phyloP scores from a whole-genome alignment of 2,797 vertebrate genomes.

The Takifugu ocellatus region DNA sequence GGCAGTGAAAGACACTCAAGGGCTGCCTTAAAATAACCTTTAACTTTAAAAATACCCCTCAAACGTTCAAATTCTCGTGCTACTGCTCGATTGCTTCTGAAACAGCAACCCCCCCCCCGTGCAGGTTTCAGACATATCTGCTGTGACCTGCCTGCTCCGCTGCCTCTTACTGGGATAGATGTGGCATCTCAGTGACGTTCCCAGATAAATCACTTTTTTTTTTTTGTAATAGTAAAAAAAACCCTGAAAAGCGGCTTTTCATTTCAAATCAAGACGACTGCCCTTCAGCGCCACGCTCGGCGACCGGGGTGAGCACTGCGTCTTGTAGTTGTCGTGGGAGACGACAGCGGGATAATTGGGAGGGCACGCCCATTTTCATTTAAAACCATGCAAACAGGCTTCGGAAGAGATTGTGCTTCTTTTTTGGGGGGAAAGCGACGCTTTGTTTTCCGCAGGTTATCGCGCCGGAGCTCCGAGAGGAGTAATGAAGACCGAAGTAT shows the following conservation, averaged over 20 bases:
- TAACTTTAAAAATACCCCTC: conserved; percentile 12
- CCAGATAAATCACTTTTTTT: conserved; percentile 70
- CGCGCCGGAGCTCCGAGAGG: conserved; percentile 49
- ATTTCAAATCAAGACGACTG: conserved; percentile 69
- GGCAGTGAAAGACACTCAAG: not conserved
- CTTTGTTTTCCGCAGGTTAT: conserved; percentile 68
- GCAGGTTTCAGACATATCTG: conserved; percentile 66
- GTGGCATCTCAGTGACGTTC: conserved; percentile 65
- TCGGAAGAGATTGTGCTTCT: conserved; percentile 49
- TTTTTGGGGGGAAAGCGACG: conserved; percentile 52
- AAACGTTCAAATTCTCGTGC: conserved; percentile 36
- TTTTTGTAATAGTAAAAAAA: conserved; percentile 64
- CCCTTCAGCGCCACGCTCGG: conserved; percentile 60
- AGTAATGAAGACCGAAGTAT: conserved; percentile 68
- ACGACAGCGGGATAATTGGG: conserved; percentile 71
- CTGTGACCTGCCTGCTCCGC: conserved; percentile 69
- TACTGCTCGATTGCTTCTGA: conserved; percentile 51
- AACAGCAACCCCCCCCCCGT: conserved; percentile 39
- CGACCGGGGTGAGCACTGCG: conserved; percentile 63
- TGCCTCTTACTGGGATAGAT: conserved; percentile 69
- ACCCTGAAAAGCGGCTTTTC: conserved; percentile 66
- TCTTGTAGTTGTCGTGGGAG: conserved; percentile 67
- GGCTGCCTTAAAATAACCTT: conserved; percentile 31
- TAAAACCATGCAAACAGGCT: conserved; percentile 57
- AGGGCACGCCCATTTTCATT: conserved; percentile 59